These are phyloP conservation scores for Drosophila takahashii DNA, from an alignment of 1,140 invertebrate genomes.

Conservation along the genomic window DNA sequence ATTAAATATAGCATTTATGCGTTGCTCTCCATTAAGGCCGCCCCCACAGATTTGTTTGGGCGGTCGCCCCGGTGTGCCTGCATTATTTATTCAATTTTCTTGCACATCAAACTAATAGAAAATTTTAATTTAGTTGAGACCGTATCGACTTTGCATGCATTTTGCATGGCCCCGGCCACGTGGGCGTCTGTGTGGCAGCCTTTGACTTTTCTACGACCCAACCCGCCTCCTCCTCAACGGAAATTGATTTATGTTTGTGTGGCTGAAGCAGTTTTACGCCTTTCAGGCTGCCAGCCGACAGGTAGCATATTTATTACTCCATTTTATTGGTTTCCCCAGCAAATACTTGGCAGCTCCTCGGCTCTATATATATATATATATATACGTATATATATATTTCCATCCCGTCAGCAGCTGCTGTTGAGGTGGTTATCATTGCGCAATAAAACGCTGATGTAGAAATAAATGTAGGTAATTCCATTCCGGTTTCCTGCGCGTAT, in stretches of 20 bases:
- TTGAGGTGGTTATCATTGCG: conserved; percentile 53
- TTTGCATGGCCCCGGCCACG: conserved; percentile 37
- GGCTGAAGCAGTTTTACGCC: conserved; percentile 61
- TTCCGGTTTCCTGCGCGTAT: conserved; percentile 50
- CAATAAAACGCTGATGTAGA: conserved; percentile 75
- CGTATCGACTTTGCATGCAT: conserved; percentile 60
- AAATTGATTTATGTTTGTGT: conserved; percentile 61
- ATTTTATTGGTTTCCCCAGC: conserved; percentile 61
- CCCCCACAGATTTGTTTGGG: conserved; percentile 14
- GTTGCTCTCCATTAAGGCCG: neutral
- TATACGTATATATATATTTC: conserved; percentile 2
- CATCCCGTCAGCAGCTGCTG: conserved; percentile 35
- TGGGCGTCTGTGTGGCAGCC: conserved; percentile 21
- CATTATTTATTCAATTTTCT: conserved; percentile 72
- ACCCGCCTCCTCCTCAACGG: conserved; percentile 40
- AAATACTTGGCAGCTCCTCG: conserved; percentile 46
- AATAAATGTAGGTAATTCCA: conserved; percentile 76
- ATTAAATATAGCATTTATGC: conserved; percentile 15
- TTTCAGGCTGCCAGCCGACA: conserved; percentile 57
- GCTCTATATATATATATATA: neutral
- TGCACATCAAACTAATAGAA: conserved; percentile 65
- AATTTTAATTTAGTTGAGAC: conserved; percentile 59
- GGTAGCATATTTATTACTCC: conserved; percentile 73
- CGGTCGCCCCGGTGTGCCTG: conserved; percentile 1
- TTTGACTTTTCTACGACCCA: conserved; percentile 32